Percentiles rank a stretch among this genome's conserved stretches.
Evolutionary conservation across 2,888 invertebrate species (phyloP).

Genomic region (Trichacis sp.): DNA sequence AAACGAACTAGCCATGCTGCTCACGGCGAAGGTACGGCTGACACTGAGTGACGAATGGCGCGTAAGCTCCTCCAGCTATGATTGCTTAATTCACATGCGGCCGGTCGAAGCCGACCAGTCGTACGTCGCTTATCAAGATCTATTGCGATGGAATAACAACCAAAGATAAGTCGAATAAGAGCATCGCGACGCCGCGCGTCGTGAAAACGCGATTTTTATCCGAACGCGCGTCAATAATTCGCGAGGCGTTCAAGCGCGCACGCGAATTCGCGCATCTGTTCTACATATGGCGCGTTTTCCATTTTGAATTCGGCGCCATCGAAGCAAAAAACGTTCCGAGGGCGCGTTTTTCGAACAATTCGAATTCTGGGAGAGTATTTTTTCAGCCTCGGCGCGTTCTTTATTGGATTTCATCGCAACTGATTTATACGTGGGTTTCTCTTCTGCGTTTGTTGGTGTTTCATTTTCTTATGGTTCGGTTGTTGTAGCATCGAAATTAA

Average conservation of each 20-base stretch:
- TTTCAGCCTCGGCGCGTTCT: not conserved
- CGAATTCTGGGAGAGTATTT: not conserved
- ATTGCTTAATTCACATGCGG: constrained; percentile 63
- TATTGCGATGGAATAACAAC: constrained; percentile 58
- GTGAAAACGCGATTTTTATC: too few relatives aligned
- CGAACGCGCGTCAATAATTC: too few relatives aligned
- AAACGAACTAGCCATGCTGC: constrained; percentile 49
- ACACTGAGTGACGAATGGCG: constrained; percentile 60
- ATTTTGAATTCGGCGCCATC: constrained; percentile 23
- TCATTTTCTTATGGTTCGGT: too few relatives aligned
- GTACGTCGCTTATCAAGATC: constrained; percentile 59
- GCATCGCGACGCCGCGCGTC: constrained; percentile 5
- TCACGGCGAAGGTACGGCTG: constrained; percentile 53
- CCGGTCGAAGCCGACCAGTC: constrained; percentile 53
- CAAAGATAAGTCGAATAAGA: constrained; percentile 49
- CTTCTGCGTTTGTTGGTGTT: too few relatives aligned
- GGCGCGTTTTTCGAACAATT: constrained; percentile 10
- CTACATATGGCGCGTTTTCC: constrained; percentile 25
- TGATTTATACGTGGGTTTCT: too few relatives aligned
- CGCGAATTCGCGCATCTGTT: constrained; percentile 26
- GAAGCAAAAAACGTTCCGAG: constrained; percentile 18
- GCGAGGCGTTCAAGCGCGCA: too few relatives aligned
- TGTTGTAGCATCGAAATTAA: not conserved
- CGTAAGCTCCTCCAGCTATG: constrained; percentile 53
- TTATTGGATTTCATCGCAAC: not conserved